phyloP scores from a whole-genome alignment of 1,140 invertebrate species.

The Sipha flava region DNA sequence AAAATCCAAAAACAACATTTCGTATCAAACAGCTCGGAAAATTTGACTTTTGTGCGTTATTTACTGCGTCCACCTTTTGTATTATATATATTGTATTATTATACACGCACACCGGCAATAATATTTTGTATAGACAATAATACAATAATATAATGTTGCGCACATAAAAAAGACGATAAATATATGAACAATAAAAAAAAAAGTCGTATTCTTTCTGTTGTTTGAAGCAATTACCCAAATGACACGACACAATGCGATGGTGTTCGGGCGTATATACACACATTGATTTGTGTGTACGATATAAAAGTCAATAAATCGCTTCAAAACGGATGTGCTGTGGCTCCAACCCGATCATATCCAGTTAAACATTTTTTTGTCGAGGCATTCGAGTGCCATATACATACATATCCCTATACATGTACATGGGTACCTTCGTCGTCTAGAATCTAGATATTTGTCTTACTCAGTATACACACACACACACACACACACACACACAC shows the following conservation, averaged over 20 bases:
- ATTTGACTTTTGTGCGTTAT: conserved; percentile 19
- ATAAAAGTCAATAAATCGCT: conserved; percentile 19
- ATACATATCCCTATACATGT: too few species aligned
- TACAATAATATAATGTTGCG: background rate
- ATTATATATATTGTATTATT: background rate
- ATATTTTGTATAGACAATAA: background rate
- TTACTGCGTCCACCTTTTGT: background rate
- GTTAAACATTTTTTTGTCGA: background rate
- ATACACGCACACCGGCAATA: background rate
- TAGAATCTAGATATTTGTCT: too few species aligned
- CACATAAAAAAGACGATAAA: background rate
- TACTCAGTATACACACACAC: too few species aligned
- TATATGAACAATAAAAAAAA: background rate
- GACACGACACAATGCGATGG: background rate
- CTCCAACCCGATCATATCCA: background rate
- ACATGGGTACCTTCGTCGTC: too few species aligned
- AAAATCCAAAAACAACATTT: conserved; percentile 23
- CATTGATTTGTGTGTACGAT: background rate
- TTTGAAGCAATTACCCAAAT: background rate
- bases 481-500: too few species aligned
- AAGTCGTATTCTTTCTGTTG: background rate
- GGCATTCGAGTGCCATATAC: background rate
- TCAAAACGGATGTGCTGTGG: conserved; percentile 4
- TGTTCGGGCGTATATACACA: background rate
- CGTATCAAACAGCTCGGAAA: conserved; percentile 31